Percentiles rank a stretch among this genome's conserved stretches.
Evolutionary conservation across 1,140 invertebrate genomes (phyloP).

Genomic region (Steinernema feltiae): DNA sequence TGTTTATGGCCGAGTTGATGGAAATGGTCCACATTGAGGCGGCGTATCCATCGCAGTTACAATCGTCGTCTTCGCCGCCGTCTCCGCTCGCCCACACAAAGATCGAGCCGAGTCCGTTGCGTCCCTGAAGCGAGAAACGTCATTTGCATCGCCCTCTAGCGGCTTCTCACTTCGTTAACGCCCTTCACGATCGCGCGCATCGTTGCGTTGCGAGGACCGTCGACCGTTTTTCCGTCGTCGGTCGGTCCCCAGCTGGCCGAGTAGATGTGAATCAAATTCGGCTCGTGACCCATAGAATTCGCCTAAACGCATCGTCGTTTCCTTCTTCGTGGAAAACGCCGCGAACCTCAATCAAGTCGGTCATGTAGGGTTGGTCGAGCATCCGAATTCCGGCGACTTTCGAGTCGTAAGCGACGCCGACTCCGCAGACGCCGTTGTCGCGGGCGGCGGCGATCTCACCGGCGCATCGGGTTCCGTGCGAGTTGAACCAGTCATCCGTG

Average conservation of each 20-base stretch:
- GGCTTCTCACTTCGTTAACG: constrained; percentile 77
- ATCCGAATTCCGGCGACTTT: constrained; percentile 85
- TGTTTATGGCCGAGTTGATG: constrained; percentile 98
- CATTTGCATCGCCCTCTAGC: constrained; percentile 9
- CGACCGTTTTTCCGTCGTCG: constrained; percentile 88
- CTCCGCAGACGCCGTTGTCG: constrained; percentile 91
- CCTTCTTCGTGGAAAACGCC: constrained; percentile 66
- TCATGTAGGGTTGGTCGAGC: constrained; percentile 99
- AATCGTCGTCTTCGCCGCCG: constrained; percentile 96
- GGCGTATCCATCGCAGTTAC: constrained; percentile 94
- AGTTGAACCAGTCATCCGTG: constrained; percentile 53
- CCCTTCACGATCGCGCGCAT: constrained; percentile 96
- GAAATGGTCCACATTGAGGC: constrained; percentile 99
- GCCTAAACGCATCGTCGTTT: constrained; percentile 71
- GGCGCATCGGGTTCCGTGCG: constrained; percentile 67
- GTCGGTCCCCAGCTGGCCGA: constrained; percentile 98
- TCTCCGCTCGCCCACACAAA: constrained; percentile 99
- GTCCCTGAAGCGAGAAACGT: constrained; percentile 69
- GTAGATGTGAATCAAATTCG: constrained; percentile 95
- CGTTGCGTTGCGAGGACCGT: constrained; percentile 92
- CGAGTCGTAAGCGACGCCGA: constrained; percentile 97
- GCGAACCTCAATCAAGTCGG: constrained; percentile 95
- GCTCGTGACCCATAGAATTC: constrained; percentile 98
- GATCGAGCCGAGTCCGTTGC: constrained; percentile 89
- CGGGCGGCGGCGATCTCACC: constrained; percentile 90